A percentile compares a stretch with the other conserved stretches of the same genome.
phyloP scores from a whole-genome alignment of 2,888 invertebrate species.

The Lasioglossum malachurum region DNA sequence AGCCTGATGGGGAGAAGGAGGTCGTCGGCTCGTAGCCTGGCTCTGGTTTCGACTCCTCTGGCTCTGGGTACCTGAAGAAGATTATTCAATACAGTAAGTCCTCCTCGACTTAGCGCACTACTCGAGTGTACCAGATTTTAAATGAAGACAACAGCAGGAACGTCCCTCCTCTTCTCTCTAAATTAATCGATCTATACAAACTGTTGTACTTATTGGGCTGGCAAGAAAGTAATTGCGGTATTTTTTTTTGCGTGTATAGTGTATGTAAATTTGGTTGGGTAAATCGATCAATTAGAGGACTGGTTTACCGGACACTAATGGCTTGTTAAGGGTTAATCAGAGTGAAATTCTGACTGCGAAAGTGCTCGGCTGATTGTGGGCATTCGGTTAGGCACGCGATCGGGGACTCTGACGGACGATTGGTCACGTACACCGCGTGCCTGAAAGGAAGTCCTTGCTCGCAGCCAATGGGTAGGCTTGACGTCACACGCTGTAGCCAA shows the following conservation, averaged over 20 bases:
- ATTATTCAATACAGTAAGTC: too few relatives aligned
- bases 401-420: background rate
- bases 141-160: too few relatives aligned
- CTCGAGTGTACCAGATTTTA: too few relatives aligned
- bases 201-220: too few relatives aligned
- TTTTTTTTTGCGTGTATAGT: too few relatives aligned
- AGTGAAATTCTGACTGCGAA: background rate
- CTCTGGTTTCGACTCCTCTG: constrained; percentile 19
- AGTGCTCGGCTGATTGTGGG: background rate
- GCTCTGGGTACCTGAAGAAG: background rate
- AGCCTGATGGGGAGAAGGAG: constrained; percentile 26
- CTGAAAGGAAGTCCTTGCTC: too few relatives aligned
- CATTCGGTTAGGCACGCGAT: background rate
- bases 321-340: background rate
- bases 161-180: too few relatives aligned
- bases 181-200: too few relatives aligned
- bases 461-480: too few relatives aligned
- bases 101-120: too few relatives aligned
- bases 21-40: constrained; percentile 42
- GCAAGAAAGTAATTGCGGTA: too few relatives aligned
- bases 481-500: too few relatives aligned
- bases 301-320: background rate
- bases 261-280: background rate
- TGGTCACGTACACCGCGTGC: background rate
- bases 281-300: background rate